These are phyloP conservation scores for Albula goreensis DNA, from an alignment of 2,113 vertebrate species.

Conservation along the genomic window DNA sequence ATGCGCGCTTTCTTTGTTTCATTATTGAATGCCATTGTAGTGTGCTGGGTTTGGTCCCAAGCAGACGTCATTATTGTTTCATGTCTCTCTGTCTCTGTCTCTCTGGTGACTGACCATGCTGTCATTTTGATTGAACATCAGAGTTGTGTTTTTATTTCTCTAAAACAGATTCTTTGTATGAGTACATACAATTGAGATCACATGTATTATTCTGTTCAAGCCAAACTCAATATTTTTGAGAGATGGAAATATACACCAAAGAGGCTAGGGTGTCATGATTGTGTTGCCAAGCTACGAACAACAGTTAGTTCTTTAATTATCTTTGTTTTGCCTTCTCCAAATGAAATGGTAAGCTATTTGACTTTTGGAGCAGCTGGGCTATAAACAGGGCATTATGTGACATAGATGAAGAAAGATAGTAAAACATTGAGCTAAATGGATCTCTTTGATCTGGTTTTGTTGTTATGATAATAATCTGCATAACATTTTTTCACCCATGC, in stretches of 20 bases:
- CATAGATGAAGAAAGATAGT: background rate
- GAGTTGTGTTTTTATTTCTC: too few relatives aligned
- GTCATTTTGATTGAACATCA: too few relatives aligned
- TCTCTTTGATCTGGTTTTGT: background rate
- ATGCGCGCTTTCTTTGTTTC: slow-evolving; percentile 10
- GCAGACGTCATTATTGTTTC: background rate
- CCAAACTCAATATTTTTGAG: background rate
- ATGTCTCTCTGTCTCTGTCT: too few relatives aligned
- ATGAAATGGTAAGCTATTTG: background rate
- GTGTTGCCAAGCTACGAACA: background rate
- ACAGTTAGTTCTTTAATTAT: too few relatives aligned
- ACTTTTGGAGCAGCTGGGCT: background rate
- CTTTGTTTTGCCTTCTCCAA: too few relatives aligned
- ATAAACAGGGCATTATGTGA: background rate
- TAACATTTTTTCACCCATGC: background rate
- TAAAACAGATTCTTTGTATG: too few relatives aligned
- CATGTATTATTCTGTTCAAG: background rate
- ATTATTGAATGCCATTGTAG: background rate
- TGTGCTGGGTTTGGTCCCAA: background rate
- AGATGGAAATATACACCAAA: background rate
- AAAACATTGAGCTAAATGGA: background rate
- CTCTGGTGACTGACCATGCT: too few relatives aligned
- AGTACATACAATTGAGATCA: too few relatives aligned
- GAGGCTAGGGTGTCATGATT: background rate
- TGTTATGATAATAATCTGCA: background rate